Conservation (phyloP, 2,113 vertebrate species). For the Cavia aperea region DNA sequence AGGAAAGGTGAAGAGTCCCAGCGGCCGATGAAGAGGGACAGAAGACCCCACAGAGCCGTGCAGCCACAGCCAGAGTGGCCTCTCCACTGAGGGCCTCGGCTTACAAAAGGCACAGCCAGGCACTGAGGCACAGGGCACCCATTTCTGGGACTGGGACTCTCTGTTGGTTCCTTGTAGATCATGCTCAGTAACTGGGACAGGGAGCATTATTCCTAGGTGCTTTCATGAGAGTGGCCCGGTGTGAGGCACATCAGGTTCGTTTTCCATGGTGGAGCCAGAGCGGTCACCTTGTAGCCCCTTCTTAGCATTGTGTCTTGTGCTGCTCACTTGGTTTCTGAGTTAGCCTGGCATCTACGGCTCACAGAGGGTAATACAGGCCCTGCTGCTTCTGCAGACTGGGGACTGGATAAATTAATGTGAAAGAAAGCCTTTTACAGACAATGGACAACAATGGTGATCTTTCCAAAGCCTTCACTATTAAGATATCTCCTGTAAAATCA, state of each 20-base stretch:
- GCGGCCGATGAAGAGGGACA: not conserved
- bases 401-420: not conserved
- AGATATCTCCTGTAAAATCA: not conserved
- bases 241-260: not conserved
- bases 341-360: not conserved
- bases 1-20: not conserved
- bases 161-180: not conserved
- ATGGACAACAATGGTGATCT: not conserved
- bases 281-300: not conserved
- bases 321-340: not conserved
- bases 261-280: not conserved
- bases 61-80: fast-evolving
- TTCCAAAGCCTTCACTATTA: not conserved
- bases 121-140: not conserved
- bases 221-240: not conserved
- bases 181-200: not conserved
- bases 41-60: not conserved
- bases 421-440: not conserved
- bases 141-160: not conserved
- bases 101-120: fast-evolving
- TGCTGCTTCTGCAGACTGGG: not conserved
- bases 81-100: not conserved
- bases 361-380: not conserved
- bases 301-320: not conserved
- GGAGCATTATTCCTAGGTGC: not conserved